Evolutionary conservation across 2,888 invertebrate genomes (phyloP).

Genomic region (Lucinisca nassula): DNA sequence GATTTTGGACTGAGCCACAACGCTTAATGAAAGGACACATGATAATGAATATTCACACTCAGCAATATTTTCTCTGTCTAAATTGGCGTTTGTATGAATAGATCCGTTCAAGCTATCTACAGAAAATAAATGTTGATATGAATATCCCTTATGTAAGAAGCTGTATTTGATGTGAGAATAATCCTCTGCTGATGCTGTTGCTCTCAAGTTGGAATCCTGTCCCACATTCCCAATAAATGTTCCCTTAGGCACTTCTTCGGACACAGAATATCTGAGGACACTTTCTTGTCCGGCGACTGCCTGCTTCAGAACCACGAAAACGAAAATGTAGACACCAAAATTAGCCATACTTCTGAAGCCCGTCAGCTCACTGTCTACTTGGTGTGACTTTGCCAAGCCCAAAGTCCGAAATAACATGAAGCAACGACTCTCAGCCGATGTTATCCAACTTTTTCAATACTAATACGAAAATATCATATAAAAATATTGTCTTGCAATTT

Average conservation of each 20-base stretch:
- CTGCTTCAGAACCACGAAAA: not conserved
- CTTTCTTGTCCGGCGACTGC: conserved; percentile 42
- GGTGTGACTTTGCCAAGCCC: not conserved
- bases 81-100: conserved; percentile 53
- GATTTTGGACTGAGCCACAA: conserved; percentile 76
- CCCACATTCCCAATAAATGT: conserved; percentile 74
- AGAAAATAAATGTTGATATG: conserved; percentile 71
- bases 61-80: conserved; percentile 73
- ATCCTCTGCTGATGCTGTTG: conserved; percentile 65
- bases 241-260: conserved; percentile 68
- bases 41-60: conserved; percentile 70
- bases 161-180: conserved; percentile 76
- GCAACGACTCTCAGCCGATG: not conserved
- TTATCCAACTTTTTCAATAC: conserved; percentile 17
- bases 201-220: conserved; percentile 71
- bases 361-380: not conserved
- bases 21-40: conserved; percentile 73
- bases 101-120: conserved; percentile 70
- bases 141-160: conserved; percentile 72
- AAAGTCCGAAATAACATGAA: not conserved
- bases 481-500: conserved; percentile 69
- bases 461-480: conserved; percentile 46
- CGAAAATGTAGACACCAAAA: not conserved
- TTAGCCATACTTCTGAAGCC: not conserved
- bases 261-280: conserved; percentile 54